Conservation (phyloP, 2,113 vertebrate genomes). For the Porphyrio hochstetteri region DNA sequence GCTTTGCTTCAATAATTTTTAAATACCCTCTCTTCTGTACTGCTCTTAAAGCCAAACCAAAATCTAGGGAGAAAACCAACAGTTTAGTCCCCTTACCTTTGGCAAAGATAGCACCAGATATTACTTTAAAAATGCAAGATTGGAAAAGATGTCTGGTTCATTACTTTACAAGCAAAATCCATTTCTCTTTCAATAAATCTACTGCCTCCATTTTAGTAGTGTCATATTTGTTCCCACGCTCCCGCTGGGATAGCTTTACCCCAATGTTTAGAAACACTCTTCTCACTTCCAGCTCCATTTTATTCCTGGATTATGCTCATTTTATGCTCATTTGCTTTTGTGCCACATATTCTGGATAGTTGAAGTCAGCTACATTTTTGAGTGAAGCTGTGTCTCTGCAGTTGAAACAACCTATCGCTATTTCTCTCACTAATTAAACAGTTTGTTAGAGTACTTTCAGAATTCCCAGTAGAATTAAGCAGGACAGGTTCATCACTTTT, state of each 20-base stretch:
- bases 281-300: not conserved
- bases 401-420: not conserved
- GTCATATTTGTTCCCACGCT: not conserved
- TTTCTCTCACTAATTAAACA: not conserved
- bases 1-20: not conserved
- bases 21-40: not conserved
- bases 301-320: not conserved
- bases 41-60: not conserved
- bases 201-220: not conserved
- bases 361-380: not conserved
- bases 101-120: not conserved
- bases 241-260: not conserved
- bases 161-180: not conserved
- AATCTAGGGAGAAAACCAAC: not conserved
- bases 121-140: not conserved
- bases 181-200: not conserved
- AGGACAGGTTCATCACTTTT: not conserved
- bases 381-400: not conserved
- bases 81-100: not conserved
- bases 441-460: not conserved
- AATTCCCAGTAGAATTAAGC: not conserved
- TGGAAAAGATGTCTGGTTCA: not conserved
- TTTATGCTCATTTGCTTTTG: not conserved
- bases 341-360: not conserved
- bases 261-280: not conserved